phyloP scores from a whole-genome alignment of 2,888 invertebrate genomes.

The Heliconius hortense region DNA sequence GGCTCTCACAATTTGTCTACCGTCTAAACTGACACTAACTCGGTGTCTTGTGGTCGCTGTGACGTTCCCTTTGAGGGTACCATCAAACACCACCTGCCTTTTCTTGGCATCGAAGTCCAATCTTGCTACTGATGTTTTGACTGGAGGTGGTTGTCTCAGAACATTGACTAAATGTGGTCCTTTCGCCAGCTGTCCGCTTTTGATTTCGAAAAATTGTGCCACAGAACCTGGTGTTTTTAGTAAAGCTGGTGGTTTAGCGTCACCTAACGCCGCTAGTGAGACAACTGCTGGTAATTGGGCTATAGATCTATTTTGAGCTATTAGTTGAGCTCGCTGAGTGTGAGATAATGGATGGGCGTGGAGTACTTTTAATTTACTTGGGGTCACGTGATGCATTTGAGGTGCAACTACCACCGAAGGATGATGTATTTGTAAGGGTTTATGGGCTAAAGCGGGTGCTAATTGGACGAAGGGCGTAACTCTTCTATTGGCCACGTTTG shows the following conservation, averaged over 20 bases:
- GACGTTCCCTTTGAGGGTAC: slow-evolving; percentile 52
- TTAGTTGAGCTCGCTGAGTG: slow-evolving; percentile 61
- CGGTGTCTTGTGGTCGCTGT: slow-evolving; percentile 49
- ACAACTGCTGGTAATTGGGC: slow-evolving; percentile 64
- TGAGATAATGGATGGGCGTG: slow-evolving; percentile 70
- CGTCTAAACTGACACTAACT: slow-evolving; percentile 60
- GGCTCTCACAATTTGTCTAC: slow-evolving; percentile 60
- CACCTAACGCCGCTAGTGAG: slow-evolving; percentile 64
- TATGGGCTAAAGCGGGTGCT: slow-evolving; percentile 52
- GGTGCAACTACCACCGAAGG: slow-evolving; percentile 56
- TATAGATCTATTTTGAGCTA: slow-evolving; percentile 57
- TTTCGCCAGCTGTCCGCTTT: slow-evolving; percentile 66
- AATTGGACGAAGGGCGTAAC: slow-evolving; percentile 57
- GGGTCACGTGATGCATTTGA: slow-evolving; percentile 59
- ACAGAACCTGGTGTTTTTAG: slow-evolving; percentile 65
- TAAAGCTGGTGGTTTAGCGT: slow-evolving; percentile 53
- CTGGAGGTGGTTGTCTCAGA: slow-evolving; percentile 64
- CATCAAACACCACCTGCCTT: slow-evolving; percentile 55
- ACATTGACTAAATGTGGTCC: slow-evolving; percentile 74
- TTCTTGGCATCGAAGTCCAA: slow-evolving; percentile 60
- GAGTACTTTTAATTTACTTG: slow-evolving; percentile 66
- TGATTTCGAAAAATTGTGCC: slow-evolving; percentile 72
- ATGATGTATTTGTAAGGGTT: slow-evolving; percentile 51
- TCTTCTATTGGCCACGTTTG: slow-evolving; percentile 43
- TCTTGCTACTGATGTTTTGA: slow-evolving; percentile 56